These are phyloP conservation scores for Sarcoramphus papa DNA, from an alignment of 2,797 vertebrate species.

Conservation along the genomic window DNA sequence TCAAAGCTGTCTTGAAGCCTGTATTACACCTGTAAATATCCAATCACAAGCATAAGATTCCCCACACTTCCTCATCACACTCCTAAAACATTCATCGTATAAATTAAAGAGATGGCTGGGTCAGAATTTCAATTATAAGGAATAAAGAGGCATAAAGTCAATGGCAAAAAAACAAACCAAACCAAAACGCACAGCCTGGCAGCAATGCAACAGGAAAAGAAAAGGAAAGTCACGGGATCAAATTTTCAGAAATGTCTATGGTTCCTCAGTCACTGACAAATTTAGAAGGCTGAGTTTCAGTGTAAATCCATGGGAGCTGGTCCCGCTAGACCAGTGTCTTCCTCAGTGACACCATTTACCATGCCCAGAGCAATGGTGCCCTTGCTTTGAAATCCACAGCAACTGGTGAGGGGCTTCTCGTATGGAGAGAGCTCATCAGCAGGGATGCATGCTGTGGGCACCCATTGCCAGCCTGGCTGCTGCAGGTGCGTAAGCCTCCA, in stretches of 20 bases:
- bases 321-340: neutral
- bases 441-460: neutral
- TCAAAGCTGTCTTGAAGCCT: neutral
- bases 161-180: neutral
- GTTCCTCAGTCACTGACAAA: neutral
- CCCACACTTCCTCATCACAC: neutral
- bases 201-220: neutral
- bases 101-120: neutral
- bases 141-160: neutral
- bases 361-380: neutral
- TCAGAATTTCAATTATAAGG: neutral
- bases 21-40: neutral
- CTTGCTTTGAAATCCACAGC: neutral
- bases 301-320: neutral
- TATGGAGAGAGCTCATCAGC: fast-evolving
- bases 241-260: neutral
- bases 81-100: neutral
- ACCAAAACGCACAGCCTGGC: neutral
- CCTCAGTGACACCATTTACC: neutral
- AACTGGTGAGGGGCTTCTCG: neutral
- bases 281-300: neutral
- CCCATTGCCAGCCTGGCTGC: neutral
- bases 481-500: neutral
- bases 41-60: neutral
- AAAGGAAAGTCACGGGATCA: neutral